These are phyloP conservation scores for Verasper variegatus DNA, from an alignment of 2,113 vertebrate genomes.

Conservation along the genomic window DNA sequence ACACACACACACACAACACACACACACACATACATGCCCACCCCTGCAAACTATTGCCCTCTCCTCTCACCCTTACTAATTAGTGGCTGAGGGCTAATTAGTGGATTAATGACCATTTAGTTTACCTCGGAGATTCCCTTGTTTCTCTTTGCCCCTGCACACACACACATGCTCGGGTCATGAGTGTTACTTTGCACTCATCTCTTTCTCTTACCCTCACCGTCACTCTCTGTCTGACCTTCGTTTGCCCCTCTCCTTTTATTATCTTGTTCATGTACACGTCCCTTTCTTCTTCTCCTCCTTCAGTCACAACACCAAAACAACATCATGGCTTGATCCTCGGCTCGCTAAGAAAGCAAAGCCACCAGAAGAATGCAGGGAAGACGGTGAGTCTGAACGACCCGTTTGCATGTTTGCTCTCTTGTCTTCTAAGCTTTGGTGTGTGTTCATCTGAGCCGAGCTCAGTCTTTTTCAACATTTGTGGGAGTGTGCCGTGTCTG, in stretches of 20 bases:
- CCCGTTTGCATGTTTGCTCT: conserved; percentile 23
- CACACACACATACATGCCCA: conserved; percentile 11
- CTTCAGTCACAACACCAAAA: conserved; percentile 99
- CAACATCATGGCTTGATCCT: conserved; percentile 99
- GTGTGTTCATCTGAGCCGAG: conserved; percentile 21
- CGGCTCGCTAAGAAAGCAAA: conserved; percentile 99
- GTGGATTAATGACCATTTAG: conserved; percentile 90
- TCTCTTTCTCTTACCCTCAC: conserved; percentile 28
- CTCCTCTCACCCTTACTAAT: conserved; percentile 88
- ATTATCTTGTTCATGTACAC: conserved; percentile 2
- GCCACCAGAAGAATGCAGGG: conserved; percentile 98
- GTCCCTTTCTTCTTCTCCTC: conserved; percentile 67
- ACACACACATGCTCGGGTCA: conserved; percentile 25
- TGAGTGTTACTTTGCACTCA: conserved; percentile 11
- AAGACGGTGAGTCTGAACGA: conserved; percentile 90
- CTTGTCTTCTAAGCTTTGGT: conserved; percentile 19
- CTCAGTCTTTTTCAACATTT: conserved; percentile 21
- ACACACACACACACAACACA: conserved; percentile 8
- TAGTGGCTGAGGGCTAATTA: conserved; percentile 91
- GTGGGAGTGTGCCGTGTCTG: conserved; percentile 28
- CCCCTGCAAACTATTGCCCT: conserved; percentile 80
- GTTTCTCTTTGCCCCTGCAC: conserved; percentile 27
- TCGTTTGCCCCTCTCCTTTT: conserved; percentile 19
- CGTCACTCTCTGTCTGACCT: conserved; percentile 41
- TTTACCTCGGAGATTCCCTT: conserved; percentile 73